Percentiles rank a stretch among this genome's conserved stretches.
Conservation (phyloP, 2,888 invertebrate genomes). For the Morpho achilles region DNA sequence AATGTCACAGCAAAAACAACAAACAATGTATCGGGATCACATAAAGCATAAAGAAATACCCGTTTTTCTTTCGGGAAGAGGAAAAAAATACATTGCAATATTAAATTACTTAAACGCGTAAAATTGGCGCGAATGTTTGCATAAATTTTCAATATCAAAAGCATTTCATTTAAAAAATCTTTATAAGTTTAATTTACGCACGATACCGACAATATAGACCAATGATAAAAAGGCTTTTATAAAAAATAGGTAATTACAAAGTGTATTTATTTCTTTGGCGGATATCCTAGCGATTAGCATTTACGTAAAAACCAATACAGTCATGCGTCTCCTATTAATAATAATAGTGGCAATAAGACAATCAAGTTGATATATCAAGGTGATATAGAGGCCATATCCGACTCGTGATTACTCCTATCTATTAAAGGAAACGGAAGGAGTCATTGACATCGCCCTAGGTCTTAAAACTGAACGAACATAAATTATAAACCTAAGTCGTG, state of each 20-base stretch:
- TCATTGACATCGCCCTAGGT: slow-evolving; percentile 1
- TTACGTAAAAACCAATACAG: slow-evolving; percentile 6
- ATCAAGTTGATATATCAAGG: slow-evolving; percentile 24
- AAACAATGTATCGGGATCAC: too few relatives aligned
- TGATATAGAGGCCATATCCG: slow-evolving; percentile 33
- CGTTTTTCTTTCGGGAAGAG: too few relatives aligned
- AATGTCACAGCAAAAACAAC: too few relatives aligned
- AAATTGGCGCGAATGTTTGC: too few relatives aligned
- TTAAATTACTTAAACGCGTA: too few relatives aligned
- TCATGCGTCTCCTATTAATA: slow-evolving; percentile 1
- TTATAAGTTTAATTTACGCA: too few relatives aligned
- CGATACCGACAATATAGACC: too few relatives aligned
- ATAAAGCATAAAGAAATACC: too few relatives aligned
- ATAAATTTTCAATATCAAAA: too few relatives aligned
- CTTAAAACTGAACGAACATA: slow-evolving; percentile 7
- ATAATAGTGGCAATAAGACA: slow-evolving; percentile 10
- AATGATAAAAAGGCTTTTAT: too few relatives aligned
- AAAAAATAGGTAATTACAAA: not conserved
- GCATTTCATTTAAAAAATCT: too few relatives aligned
- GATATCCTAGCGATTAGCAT: slow-evolving; percentile 9
- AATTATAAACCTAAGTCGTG: not conserved
- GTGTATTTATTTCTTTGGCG: slow-evolving; percentile 1
- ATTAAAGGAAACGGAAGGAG: slow-evolving; percentile 23
- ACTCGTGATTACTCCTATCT: slow-evolving; percentile 25
- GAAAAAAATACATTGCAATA: too few relatives aligned